Evolutionary conservation across 2,797 vertebrate species (phyloP), one percentile per base, ranked within the genome.

Genomic region (Mus caroli): DNA sequence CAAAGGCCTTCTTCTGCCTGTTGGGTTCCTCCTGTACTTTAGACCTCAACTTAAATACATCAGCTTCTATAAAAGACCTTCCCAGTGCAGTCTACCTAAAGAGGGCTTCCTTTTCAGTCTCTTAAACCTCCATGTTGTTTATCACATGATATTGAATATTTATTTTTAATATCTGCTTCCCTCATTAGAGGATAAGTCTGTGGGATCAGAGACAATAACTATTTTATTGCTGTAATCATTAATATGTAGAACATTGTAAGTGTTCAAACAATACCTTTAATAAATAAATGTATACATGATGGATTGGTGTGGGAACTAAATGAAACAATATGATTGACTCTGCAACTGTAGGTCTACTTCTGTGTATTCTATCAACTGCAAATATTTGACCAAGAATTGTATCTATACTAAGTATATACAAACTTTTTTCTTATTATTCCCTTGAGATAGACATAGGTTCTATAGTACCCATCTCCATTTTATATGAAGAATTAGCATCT

Each of bases 141-240:
- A 71, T 76, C 52, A 6, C 62, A 7, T 88, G 56, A 52, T 73
- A 67, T 79, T 88, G 80, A 92, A 64, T 95, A 96, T 96, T 97
- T 97, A 97, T 92, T 91, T 91, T 87, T 85, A 93, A 90, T 93
- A 22, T 43, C 43, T 77, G 20, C 90, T 97, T 88, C 60, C 93
- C 58, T 60, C 7, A 26, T 60, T 60, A 60, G 22, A 60, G 22
- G 22, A 26, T 60, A 60, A 60, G 22, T 60, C 58, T 60, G 50
- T 15, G 50, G 64, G 58, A 92, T 11, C 28, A 95, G 2, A 54
- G 20, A 90, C 26, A 19, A 40, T 43, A n/a, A 77, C 6, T 50
- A 75, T 92, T 77, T 91, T 94, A 54, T 80, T 95, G 31, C 26
- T 84, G 24, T 94, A 90, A 58, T 52, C 40, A 60, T 24, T 60